phyloP scores from a whole-genome alignment of 2,113 vertebrate genomes.

The Muscicapa adusta region DNA sequence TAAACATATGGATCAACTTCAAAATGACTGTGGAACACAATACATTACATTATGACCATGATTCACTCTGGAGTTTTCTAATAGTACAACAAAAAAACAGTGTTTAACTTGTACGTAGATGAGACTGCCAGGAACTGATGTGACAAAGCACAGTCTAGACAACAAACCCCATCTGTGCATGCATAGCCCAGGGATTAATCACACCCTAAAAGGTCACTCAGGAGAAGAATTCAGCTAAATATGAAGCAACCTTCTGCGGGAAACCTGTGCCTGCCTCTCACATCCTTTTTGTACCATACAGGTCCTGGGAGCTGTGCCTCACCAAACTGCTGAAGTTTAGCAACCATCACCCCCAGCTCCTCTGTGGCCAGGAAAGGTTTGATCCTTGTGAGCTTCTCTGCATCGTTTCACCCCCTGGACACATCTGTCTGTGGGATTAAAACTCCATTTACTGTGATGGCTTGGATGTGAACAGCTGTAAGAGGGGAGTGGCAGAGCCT shows the following conservation, averaged over 20 bases:
- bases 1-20: not conserved
- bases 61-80: not conserved
- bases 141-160: not conserved
- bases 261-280: not conserved
- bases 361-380: not conserved
- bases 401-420: not conserved
- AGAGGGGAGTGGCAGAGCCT: not conserved
- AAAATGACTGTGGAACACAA: constrained; percentile 15
- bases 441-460: not conserved
- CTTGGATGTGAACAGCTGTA: not conserved
- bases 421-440: not conserved
- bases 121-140: not conserved
- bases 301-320: too few relatives aligned
- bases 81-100: not conserved
- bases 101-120: fast-evolving
- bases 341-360: not conserved
- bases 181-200: not conserved
- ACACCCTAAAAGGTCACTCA: not conserved
- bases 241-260: not conserved
- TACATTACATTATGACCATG: not conserved
- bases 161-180: not conserved
- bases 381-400: not conserved
- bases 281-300: fast-evolving
- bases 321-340: not conserved
- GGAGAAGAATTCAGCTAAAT: not conserved